Evolutionary conservation across 2,888 invertebrate genomes (phyloP).

Genomic region (Lacanobia oleracea): DNA sequence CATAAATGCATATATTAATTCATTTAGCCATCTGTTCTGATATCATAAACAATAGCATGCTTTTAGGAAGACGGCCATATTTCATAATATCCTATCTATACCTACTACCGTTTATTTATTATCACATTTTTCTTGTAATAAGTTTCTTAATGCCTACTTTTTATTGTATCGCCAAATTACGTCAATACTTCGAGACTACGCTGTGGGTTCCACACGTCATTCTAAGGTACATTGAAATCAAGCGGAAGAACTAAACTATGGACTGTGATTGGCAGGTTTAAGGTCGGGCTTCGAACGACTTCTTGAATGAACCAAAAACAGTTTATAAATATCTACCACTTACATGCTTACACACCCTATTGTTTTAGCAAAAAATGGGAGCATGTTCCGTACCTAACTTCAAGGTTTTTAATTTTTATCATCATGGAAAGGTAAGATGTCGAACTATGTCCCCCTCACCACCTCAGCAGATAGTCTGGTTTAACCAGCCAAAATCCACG

Average conservation of each 20-base stretch:
- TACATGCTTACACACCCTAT: constrained; percentile 6
- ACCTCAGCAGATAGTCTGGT: not conserved
- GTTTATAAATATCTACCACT: constrained; percentile 9
- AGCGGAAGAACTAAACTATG: constrained; percentile 30
- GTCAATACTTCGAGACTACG: constrained; percentile 54
- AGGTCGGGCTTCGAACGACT: constrained; percentile 13
- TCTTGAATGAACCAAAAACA: constrained; percentile 23
- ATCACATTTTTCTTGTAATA: constrained; percentile 67
- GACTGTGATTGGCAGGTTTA: constrained; percentile 30
- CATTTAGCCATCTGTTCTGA: constrained; percentile 26
- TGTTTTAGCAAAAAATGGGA: constrained; percentile 24
- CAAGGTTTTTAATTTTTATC: not conserved
- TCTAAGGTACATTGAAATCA: constrained; percentile 21
- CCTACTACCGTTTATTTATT: constrained; percentile 58
- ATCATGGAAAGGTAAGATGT: not conserved
- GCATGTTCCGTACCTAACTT: constrained; percentile 6
- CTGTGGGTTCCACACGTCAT: constrained; percentile 11
- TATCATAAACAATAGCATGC: constrained; percentile 40
- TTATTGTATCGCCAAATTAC: constrained; percentile 61
- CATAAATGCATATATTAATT: constrained; percentile 21
- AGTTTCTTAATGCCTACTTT: constrained; percentile 57
- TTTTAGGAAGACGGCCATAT: constrained; percentile 49
- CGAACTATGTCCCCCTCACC: too few relatives aligned
- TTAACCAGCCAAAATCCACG: constrained; percentile 11
- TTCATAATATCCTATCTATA: constrained; percentile 61